Conservation (phyloP, 53 echinoderm and acorn worm genomes). For the Arbacia lixula region DNA sequence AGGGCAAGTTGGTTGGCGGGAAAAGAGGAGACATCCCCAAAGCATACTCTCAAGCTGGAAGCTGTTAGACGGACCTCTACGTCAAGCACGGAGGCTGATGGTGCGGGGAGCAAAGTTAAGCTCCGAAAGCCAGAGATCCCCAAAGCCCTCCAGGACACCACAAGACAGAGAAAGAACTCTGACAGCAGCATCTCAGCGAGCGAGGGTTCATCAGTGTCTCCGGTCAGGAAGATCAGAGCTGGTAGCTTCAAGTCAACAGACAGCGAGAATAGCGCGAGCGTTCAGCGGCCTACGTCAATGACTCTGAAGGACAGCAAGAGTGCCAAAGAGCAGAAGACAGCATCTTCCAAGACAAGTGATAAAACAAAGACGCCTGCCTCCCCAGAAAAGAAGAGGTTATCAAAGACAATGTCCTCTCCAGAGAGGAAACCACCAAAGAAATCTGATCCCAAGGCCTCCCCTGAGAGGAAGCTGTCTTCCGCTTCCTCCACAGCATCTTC, state of each 20-base stretch:
- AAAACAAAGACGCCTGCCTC: conserved; percentile 37
- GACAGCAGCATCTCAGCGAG: conserved; percentile 73
- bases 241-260: conserved; percentile 43
- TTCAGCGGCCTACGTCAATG: conserved; percentile 48
- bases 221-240: conserved; percentile 24
- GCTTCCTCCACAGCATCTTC: conserved; percentile 47
- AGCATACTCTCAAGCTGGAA: not conserved
- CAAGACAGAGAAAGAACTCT: conserved; percentile 61
- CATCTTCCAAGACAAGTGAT: not conserved
- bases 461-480: conserved; percentile 44
- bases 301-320: not conserved
- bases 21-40: not conserved
- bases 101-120: conserved; percentile 37
- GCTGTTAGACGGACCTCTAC: not conserved
- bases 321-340: conserved; percentile 10
- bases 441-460: conserved; percentile 6
- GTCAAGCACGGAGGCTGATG: conserved; percentile 9
- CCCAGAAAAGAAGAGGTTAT: conserved; percentile 61
- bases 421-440: conserved; percentile 49
- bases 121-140: conserved; percentile 74
- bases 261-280: conserved; percentile 27
- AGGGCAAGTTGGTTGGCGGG: conserved; percentile 19
- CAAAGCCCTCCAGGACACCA: conserved; percentile 65
- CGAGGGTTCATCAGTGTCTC: conserved; percentile 51
- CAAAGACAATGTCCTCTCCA: conserved; percentile 47